Percentiles rank a stretch among this genome's conserved stretches.
Conservation (phyloP, 1,140 invertebrate genomes). For the Pseudomyrmex sp. region DNA sequence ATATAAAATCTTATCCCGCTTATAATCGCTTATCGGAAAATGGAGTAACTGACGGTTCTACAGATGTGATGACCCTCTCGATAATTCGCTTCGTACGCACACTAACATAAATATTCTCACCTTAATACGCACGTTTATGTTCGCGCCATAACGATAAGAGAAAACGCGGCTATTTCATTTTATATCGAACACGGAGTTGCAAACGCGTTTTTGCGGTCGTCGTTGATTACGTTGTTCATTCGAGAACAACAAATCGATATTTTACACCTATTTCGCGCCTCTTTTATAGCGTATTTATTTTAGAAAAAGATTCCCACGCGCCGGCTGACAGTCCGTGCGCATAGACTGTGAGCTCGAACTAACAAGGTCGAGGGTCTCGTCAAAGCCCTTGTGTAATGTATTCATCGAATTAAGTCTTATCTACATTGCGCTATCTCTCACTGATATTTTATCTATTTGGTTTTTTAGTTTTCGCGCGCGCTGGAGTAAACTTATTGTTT, state of each 20-base stretch:
- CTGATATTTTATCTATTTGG: conserved; percentile 46
- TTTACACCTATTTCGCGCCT: conserved; percentile 35
- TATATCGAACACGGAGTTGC: conserved; percentile 17
- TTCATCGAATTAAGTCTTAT: conserved; percentile 56
- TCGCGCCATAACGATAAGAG: conserved; percentile 17
- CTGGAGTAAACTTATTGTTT: not conserved
- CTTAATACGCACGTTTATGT: conserved; percentile 23
- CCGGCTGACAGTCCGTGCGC: conserved; percentile 2
- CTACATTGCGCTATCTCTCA: conserved; percentile 34
- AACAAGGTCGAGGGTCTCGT: conserved; percentile 49
- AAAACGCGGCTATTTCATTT: conserved; percentile 12
- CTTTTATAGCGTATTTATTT: conserved; percentile 55
- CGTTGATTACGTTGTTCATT: conserved; percentile 53
- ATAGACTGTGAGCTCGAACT: conserved; percentile 34
- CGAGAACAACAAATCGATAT: conserved; percentile 54
- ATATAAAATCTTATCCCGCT: not conserved
- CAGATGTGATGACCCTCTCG: not conserved
- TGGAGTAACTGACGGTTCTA: not conserved
- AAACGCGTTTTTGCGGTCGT: conserved; percentile 24
- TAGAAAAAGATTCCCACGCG: conserved; percentile 32
- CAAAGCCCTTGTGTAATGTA: conserved; percentile 40
- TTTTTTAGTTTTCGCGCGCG: not conserved
- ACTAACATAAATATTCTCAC: conserved; percentile 32
- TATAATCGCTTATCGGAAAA: conserved; percentile 48
- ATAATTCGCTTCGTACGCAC: conserved; percentile 2